A percentile compares a stretch with the other conserved stretches of the same genome.
Conservation (phyloP, 2,888 invertebrate species). For the Xanthorhoe designata region DNA sequence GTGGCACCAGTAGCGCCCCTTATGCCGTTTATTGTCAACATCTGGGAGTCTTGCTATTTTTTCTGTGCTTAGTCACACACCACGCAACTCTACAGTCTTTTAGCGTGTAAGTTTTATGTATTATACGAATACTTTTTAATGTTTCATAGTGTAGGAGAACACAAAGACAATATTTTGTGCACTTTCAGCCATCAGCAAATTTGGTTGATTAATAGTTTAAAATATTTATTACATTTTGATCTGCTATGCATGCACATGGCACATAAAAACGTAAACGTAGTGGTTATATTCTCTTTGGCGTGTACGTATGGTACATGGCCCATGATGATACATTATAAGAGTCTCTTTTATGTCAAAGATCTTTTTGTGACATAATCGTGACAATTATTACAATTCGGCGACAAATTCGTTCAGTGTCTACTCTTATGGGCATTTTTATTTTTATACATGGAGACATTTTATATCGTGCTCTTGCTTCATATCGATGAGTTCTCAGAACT, state of each 20-base stretch:
- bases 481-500: neutral
- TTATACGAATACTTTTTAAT: neutral
- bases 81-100: neutral
- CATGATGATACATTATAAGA: neutral
- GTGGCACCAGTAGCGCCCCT: slow-evolving; percentile 25
- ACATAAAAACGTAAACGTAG: too few relatives aligned
- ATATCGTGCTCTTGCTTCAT: neutral
- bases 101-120: neutral
- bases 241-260: too few relatives aligned
- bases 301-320: too few relatives aligned
- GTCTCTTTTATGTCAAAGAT: neutral
- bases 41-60: slow-evolving; percentile 20
- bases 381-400: neutral
- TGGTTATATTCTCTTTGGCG: too few relatives aligned
- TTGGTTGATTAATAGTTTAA: too few relatives aligned
- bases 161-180: neutral
- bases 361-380: neutral
- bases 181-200: neutral
- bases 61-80: slow-evolving; percentile 14
- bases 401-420: neutral
- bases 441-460: neutral
- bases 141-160: neutral
- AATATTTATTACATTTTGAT: too few relatives aligned
- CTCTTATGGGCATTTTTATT: neutral
- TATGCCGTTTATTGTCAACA: slow-evolving; percentile 29